Percentiles rank a stretch among this genome's conserved stretches.
These are phyloP conservation scores for Anhinga anhinga DNA, from an alignment of 2,113 vertebrate genomes.

Conservation along the genomic window DNA sequence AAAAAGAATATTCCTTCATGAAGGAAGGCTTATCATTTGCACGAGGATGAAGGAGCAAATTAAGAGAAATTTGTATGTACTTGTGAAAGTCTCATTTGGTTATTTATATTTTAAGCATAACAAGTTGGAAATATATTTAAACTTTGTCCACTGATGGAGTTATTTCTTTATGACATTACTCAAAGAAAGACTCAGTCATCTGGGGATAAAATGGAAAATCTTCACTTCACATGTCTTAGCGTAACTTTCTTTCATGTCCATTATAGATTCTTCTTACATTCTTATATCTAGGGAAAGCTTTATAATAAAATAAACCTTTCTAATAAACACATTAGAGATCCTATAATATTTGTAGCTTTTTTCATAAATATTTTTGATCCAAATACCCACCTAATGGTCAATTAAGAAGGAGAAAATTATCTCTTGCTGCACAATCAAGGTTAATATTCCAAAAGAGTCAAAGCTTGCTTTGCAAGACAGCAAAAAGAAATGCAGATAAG, in stretches of 20 bases:
- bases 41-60: not conserved
- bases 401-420: not conserved
- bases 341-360: not conserved
- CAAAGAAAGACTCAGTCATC: not conserved
- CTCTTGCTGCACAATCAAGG: not conserved
- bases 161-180: not conserved
- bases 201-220: not conserved
- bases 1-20: not conserved
- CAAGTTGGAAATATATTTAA: not conserved
- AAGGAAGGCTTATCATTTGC: not conserved
- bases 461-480: not conserved
- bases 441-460: not conserved
- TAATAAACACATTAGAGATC: not conserved
- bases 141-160: not conserved
- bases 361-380: not conserved
- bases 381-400: not conserved
- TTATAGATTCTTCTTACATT: not conserved
- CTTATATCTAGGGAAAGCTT: not conserved
- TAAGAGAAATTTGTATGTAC: not conserved
- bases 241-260: not conserved
- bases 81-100: not conserved
- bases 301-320: not conserved
- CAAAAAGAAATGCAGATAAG: not conserved
- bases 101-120: conserved; percentile 23
- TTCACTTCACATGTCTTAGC: not conserved